phyloP scores from a whole-genome alignment of 2,888 invertebrate genomes.

The Hermodice carunculata region DNA sequence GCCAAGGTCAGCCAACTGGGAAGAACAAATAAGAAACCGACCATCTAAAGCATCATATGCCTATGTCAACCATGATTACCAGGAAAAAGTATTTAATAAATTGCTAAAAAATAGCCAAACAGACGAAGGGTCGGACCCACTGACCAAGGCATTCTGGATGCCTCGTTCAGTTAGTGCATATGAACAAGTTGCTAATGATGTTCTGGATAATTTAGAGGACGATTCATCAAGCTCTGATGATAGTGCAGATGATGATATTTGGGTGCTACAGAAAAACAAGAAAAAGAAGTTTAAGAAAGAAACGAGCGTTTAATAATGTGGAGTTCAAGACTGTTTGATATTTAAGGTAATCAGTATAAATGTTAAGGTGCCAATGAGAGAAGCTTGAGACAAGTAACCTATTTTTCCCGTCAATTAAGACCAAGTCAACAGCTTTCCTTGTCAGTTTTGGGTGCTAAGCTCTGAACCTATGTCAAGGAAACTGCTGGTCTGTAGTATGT shows the following conservation, averaged over 20 bases:
- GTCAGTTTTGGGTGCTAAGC: too few species aligned
- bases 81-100: constrained; percentile 58
- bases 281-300: constrained; percentile 60
- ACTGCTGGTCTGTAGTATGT: too few species aligned
- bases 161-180: constrained; percentile 57
- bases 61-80: constrained; percentile 61
- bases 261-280: constrained; percentile 56
- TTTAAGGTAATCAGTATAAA: too few species aligned
- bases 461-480: too few species aligned
- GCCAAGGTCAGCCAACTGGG: constrained; percentile 53
- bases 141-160: constrained; percentile 50
- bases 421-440: too few species aligned
- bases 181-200: constrained; percentile 71
- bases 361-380: too few species aligned
- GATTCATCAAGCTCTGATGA: constrained; percentile 54
- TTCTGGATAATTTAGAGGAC: constrained; percentile 37
- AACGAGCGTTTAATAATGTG: constrained; percentile 64
- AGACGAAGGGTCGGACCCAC: constrained; percentile 21
- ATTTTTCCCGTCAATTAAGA: too few species aligned
- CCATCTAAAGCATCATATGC: constrained; percentile 56
- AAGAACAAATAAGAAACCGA: constrained; percentile 54
- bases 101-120: constrained; percentile 41
- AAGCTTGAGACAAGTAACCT: too few species aligned
- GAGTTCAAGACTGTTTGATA: too few species aligned
- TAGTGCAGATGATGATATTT: constrained; percentile 56